Evolutionary conservation across 2,888 invertebrate genomes (phyloP), one percentile per base, ranked within the genome.

Genomic region (Sericinus montela): DNA sequence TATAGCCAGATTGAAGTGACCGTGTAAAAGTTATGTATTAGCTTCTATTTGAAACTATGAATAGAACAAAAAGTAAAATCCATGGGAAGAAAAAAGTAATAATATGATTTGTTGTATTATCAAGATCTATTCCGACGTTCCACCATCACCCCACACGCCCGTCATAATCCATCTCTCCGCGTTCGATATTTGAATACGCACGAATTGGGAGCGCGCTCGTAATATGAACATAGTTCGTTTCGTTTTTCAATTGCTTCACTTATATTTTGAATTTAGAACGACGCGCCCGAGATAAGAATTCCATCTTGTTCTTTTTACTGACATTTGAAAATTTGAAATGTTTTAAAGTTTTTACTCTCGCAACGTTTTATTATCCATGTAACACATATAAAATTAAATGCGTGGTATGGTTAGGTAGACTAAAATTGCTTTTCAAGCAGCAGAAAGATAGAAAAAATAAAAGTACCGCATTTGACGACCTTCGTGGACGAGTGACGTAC

Each of bases 241-340:
- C 85, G 79, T 82, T 86, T 87, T 86, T 85, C 86, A 85, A 85
- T 85, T 83, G 86, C 82, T 83, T 82, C 84, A 84, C 82, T 84
- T 74, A 81, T 79, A 82, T 86, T 87, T 86, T 80, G 82, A 78
- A 85, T 86, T 80, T 85, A 74, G 85, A 84, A 80, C 80, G 79
- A 72, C 73, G 61, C 67, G 69, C 72, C 69, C 60, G 67, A 78
- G 79, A 81, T 80, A 79, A 77, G 69, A 75, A 65, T 47, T 48
- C 25, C 19, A 30, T 35, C 40, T 44, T 36, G 34, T 44, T 43
- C 28, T 44, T 48, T 54, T 47, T 41, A 35, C 41, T 29, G 42
- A 14, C 42, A 11, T 51, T 45, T 25, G 41, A 38, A 41, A 47
- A 46, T 46, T 42, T 35, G 36, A 48, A 47, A 34, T 44, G 38